These are phyloP conservation scores for Typhlichthys eigenmanni DNA, from an alignment of 2,797 vertebrate genomes.

Conservation along the genomic window DNA sequence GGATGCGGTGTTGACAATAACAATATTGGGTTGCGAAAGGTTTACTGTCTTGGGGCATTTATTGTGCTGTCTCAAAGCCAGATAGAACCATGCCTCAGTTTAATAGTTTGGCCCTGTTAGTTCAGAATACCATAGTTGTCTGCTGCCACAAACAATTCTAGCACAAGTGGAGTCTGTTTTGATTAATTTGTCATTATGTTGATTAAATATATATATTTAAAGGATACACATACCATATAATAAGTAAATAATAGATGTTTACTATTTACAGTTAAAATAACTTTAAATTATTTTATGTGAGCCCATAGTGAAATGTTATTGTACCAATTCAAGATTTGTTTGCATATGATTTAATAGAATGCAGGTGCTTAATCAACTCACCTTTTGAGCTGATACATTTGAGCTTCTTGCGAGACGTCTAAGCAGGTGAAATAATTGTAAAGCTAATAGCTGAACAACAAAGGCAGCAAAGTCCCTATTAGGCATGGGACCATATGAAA, in stretches of 20 bases:
- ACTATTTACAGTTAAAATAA: neutral
- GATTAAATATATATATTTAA: too few species aligned
- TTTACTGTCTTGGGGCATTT: constrained; percentile 14
- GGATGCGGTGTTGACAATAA: neutral
- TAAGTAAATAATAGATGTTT: too few species aligned
- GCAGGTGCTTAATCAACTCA: constrained; percentile 2
- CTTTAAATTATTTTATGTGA: neutral
- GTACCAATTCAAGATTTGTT: neutral
- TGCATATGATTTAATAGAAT: constrained; percentile 7
- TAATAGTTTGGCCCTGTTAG: too few species aligned
- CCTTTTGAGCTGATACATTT: constrained; percentile 15
- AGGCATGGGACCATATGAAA: neutral
- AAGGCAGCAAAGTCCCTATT: constrained; percentile 47
- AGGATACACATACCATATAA: too few species aligned
- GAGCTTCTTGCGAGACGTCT: constrained; percentile 31
- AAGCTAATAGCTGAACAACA: constrained; percentile 53
- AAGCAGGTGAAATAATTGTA: constrained; percentile 33
- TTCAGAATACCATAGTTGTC: too few species aligned
- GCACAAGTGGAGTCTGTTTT: too few species aligned
- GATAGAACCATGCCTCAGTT: neutral
- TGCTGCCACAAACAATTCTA: too few species aligned
- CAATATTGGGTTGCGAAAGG: constrained; percentile 41
- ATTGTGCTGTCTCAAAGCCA: neutral
- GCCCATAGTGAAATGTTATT: neutral
- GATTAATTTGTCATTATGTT: too few species aligned